These are phyloP conservation scores for Dicerorhinus sumatrensis DNA, from an alignment of 2,113 vertebrate species.

Conservation along the genomic window DNA sequence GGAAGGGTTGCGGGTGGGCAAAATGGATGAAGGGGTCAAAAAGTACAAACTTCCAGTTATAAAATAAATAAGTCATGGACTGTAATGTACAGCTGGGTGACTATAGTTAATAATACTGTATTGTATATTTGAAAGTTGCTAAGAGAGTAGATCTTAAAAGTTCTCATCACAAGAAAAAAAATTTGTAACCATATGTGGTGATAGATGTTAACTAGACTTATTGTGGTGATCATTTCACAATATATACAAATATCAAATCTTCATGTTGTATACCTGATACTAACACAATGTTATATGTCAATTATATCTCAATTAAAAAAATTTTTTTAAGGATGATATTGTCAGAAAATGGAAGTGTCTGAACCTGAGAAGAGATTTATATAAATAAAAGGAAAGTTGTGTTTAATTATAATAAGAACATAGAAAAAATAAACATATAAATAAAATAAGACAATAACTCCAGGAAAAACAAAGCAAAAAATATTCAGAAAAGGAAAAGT, in stretches of 20 bases:
- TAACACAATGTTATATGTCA: neutral
- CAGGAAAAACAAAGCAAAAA: neutral
- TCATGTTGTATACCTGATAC: neutral
- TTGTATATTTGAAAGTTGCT: neutral
- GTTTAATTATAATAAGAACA: neutral
- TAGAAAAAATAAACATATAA: neutral
- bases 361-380: neutral
- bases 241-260: neutral
- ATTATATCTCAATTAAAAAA: neutral
- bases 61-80: neutral
- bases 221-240: neutral
- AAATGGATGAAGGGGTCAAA: neutral
- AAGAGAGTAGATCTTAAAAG: neutral
- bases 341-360: neutral
- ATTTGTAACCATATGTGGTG: neutral
- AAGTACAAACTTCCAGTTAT: neutral
- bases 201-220: neutral
- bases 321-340: neutral
- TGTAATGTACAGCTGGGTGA: neutral
- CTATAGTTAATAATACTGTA: neutral
- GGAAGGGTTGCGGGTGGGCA: neutral
- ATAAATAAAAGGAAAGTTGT: neutral
- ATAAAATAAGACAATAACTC: neutral
- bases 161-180: neutral
- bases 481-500: neutral